Base-by-base conservation (phyloP, 2,797 vertebrate species). In the Chromobotia macracanthus region DNA sequence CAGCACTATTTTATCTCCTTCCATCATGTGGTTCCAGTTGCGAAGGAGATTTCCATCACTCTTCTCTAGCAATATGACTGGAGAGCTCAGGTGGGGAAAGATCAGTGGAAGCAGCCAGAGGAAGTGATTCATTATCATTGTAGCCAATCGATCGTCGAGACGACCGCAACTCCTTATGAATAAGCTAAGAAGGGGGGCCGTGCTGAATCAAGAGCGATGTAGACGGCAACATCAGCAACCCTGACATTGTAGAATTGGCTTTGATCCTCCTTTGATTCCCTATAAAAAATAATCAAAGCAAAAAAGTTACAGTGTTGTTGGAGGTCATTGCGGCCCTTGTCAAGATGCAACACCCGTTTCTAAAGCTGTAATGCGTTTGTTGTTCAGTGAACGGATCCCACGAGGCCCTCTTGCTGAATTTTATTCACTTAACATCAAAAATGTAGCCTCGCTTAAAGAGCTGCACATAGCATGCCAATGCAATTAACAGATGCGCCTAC, bases 1-100 rank as follows among this genome's bases (percentile, higher is more conserved):
- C 31, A 95, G 86, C 13, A 86, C 81, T 87, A 89, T 91, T 48
- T 87, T 89, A 21, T 87, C 89, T 72, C 84, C 85, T 64, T 90
- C 88, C 60, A 85, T 82, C 64, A 84, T 35, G 60, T 65, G 77
- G 75, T 75, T 75, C 82, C 58, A 61, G 48, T 68, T 69, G 19
- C n/a, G 87, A 19, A 56, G 88, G 60, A 66, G 48, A 48, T 46
- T 67, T 79, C 88, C 89, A 44, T 76, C 86, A 86, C 81, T 87
- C 74, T 88, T 87, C 31, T 72, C 55, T 21, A 63, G 70, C 41
- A 82, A 63, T 66, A 79, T 58, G 44, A 71, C 79, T 66, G 60
- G 75, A 38, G 68, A 84, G 77, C 69, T 80, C 77, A 80, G 75
- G 28, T 79, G 78, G 46, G 83, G 50, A 80, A 73, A 80, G 72